phyloP scores from a whole-genome alignment of 53 echinoderm and acorn worm genomes.

The Crossaster papposus region DNA sequence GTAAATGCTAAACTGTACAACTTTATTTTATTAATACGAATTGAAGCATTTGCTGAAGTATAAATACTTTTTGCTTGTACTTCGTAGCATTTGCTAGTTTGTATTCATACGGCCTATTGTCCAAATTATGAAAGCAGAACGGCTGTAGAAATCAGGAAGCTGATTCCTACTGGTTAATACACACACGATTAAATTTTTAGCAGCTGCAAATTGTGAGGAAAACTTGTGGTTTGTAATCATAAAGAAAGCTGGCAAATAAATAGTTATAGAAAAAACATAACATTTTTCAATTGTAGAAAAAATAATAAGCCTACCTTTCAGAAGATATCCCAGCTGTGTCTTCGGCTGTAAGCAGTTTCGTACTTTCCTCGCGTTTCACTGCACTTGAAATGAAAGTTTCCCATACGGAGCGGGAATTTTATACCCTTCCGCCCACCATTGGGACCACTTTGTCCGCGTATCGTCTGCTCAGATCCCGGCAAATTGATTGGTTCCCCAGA shows the following conservation, averaged over 20 bases:
- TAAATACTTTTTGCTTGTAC: too few species aligned
- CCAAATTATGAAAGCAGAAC: too few species aligned
- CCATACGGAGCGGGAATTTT: constrained; percentile 12
- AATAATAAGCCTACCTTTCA: constrained; percentile 7
- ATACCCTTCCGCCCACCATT: constrained; percentile 27
- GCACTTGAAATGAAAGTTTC: constrained; percentile 44
- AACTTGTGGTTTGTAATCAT: too few species aligned
- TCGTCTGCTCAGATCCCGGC: constrained; percentile 4
- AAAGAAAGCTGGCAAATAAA: neutral
- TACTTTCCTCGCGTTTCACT: constrained; percentile 38
- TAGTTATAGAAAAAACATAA: neutral
- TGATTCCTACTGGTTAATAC: too few species aligned
- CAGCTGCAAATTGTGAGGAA: too few species aligned
- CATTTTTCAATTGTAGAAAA: neutral
- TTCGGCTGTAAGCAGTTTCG: constrained; percentile 3
- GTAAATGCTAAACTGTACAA: too few species aligned
- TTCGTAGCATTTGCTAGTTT: too few species aligned
- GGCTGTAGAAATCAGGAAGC: too few species aligned
- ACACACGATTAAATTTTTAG: too few species aligned
- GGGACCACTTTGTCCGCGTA: neutral
- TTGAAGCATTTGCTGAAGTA: too few species aligned
- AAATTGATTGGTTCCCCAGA: constrained; percentile 52
- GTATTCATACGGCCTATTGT: too few species aligned
- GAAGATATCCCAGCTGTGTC: neutral
- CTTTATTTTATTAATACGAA: too few species aligned